Evolutionary conservation across 2,888 invertebrate species (phyloP).

Genomic region (Cryptus armator): DNA sequence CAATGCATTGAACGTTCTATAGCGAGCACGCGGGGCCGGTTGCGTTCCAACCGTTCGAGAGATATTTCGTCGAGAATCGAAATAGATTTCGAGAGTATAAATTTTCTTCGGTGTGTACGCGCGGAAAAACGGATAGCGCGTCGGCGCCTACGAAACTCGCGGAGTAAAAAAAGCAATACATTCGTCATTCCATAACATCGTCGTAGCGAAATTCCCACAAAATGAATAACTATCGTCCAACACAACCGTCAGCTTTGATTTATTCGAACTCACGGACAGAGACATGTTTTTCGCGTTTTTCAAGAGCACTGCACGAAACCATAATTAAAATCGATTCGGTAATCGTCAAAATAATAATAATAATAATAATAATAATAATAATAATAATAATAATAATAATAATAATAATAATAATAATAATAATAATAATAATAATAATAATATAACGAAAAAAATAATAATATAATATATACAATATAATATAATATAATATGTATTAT

Average conservation of each 20-base stretch:
- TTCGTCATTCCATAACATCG: neutral
- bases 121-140: slow-evolving; percentile 20
- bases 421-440: no score
- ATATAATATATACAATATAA: no score
- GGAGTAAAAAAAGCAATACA: neutral
- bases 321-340: no score
- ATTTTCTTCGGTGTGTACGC: slow-evolving; percentile 39
- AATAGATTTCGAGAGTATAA: slow-evolving; percentile 46
- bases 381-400: no score
- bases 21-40: slow-evolving; percentile 15
- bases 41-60: slow-evolving; percentile 20
- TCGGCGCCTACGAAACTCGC: neutral
- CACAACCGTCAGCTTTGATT: neutral
- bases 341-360: no score
- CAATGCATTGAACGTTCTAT: slow-evolving; percentile 7
- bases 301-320: no score
- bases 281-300: no score
- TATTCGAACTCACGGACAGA: neutral
- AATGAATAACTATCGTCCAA: neutral
- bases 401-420: no score
- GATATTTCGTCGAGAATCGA: slow-evolving; percentile 52
- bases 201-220: neutral
- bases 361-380: no score
- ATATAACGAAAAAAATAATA: no score
- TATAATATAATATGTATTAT: no score